Evolutionary conservation across 2,888 invertebrate genomes (phyloP), one percentile per base, ranked within the genome.

Genomic region (Sicus ferrugineus): DNA sequence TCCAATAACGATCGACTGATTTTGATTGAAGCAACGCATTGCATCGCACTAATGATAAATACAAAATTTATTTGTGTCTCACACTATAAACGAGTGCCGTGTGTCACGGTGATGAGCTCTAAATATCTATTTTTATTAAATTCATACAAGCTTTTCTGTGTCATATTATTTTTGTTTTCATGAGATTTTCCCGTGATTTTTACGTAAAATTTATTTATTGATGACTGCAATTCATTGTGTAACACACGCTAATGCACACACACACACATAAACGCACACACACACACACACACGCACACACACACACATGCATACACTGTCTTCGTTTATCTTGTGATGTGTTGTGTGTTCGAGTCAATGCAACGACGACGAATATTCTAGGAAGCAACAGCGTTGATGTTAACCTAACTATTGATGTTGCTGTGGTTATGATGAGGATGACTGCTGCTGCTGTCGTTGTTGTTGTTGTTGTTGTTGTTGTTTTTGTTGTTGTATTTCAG

Each of bases 361-460:
- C 50, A 62, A 56, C 52, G 46, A 56, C 50, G 58, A 56, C 52
- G 46, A 56, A 58, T 42, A 38, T n/a, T 64, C 34, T 26, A 31
- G 31, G 16, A 23, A 38, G 46, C 19, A n/a, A 34, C 38, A 31
- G 50, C 50, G n/a, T n/a, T n/a, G 9, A 63, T 42, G 42, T 9
- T 14, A 42, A 42, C 42, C 54, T 66, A 69, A 68, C 71, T 67
- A 66, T 67, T 70, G 21, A 69, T 52, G 59, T n/a, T 67, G 66
- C 48, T 62, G 67, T 71, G 50, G 68, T 68, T 70, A 67, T 68
- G 75, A 72, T 72, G 76, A 75, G 74, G 23, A n/a, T 52, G 50
- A 7, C 50, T 34, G 21, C 4, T 46, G 46, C 46, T 46, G n/a
- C 9, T 38, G 50, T 54, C 19, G 9, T 56, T 63, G 65, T 14